Base-by-base conservation (phyloP, 2,888 invertebrate genomes). In the Rhorus exstirpatorius region DNA sequence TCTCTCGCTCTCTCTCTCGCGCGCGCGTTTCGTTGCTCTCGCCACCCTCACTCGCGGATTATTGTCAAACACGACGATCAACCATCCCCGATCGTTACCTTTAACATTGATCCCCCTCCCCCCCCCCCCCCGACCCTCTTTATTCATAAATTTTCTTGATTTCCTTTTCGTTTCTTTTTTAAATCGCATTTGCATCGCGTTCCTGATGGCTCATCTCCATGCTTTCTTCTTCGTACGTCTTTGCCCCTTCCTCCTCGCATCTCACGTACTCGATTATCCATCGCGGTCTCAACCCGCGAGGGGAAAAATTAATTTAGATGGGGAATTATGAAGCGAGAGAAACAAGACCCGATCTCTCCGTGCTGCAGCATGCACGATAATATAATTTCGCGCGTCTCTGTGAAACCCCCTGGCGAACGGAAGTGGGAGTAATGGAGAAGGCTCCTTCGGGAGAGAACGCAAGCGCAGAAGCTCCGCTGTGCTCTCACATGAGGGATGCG, bases 11-110 rank as follows among this genome's bases (percentile, higher is more conserved):
- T n/a, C 44, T 24, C 63, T 65, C 46, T 46, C 46, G n/a, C 46
- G 26, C n/a, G n/a, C 46, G 1, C 3, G n/a, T 38, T 38, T 17
- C 3, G 6, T 17, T 49, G 14, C n/a, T n/a, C 31, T 24, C 12
- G 12, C 8, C 12, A 6, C 61, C 51, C 67, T 58, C 77, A 53
- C 63, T 65, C 46, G 31, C 55, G 70, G n/a, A 4, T 51, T 14
- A 65, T 81, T 83, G 81, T 83, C 84, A 81, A 85, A 81, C 49
- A 55, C 77, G 75, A 78, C 72, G 81, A 65, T 79, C 83, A 79
- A 84, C 81, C 75, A 84, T 79, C 83, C 49, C 51, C 70, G 79
- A 82, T 63, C 78, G 51, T 80, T 80, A 51, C 46, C 65, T 74
- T 76, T 14, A n/a, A n/a, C n/a, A n/a, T n/a, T n/a, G n/a, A n/a